Base-by-base conservation (phyloP, 2,888 invertebrate species). In the Deladenus siricidicola region DNA sequence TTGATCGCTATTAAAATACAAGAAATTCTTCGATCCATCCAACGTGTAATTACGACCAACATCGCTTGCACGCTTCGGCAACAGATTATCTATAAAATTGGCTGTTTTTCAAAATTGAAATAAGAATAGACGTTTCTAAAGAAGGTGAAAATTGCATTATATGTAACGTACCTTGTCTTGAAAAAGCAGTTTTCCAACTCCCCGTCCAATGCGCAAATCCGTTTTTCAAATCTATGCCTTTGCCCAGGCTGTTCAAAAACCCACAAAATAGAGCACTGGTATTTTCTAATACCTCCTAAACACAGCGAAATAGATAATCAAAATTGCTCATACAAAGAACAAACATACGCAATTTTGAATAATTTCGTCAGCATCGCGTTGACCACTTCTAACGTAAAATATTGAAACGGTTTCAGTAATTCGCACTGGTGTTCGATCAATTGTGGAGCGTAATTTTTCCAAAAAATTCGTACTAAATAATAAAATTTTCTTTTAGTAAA, bases 121-220 rank as follows among this genome's bases (percentile, higher is more conserved):
- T n/a, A n/a, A n/a, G n/a, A n/a, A n/a, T n/a, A n/a, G n/a, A n/a
- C n/a, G n/a, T n/a, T n/a, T n/a, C n/a, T n/a, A n/a, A n/a, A n/a
- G n/a, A n/a, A n/a, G n/a, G n/a, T n/a, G n/a, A n/a, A n/a, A n/a
- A n/a, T n/a, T n/a, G n/a, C n/a, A n/a, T n/a, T n/a, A n/a, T n/a
- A n/a, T n/a, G n/a, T n/a, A n/a, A n/a, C n/a, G n/a, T n/a, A 34
- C 39, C 39, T 34, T 14, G 6, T 34, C 14, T 34, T 14, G 6
- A 66, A 55, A 65, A 77, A 3, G 90, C 90, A n/a, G 87, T 88
- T 56, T 85, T 84, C 56, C 87, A 84, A 80, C 89, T 89, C 0
- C 94, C 94, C 26, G 91, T 88, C 94, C 94, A 96, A 30, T 91
- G 92, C 45, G 89, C 88, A 83, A 93, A 93, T 10, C 39, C 6